A percentile compares a stretch with the other conserved stretches of the same genome.
Conservation (phyloP, 2,888 invertebrate genomes). For the Lycia hirtaria region DNA sequence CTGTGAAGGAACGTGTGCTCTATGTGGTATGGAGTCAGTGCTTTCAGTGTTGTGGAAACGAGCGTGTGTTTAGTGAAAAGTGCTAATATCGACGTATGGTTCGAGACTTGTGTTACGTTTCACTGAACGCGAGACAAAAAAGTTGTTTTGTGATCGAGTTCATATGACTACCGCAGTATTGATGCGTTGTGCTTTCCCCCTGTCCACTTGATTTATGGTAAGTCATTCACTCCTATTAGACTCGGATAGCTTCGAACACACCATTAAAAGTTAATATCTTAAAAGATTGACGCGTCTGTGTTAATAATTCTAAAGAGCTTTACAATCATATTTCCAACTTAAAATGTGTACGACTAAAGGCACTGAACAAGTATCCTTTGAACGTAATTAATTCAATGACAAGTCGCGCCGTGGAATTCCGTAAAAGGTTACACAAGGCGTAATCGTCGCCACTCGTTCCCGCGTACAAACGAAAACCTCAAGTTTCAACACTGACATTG, state of each 20-base stretch:
- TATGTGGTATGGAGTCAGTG: slow-evolving; percentile 72
- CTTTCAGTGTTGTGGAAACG: slow-evolving; percentile 75
- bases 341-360: slow-evolving; percentile 43
- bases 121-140: slow-evolving; percentile 73
- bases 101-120: slow-evolving; percentile 68
- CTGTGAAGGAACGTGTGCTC: slow-evolving; percentile 79
- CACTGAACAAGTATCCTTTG: slow-evolving; percentile 46
- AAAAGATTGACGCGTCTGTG: slow-evolving; percentile 25
- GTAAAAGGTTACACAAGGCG: slow-evolving; percentile 51
- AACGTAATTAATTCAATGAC: slow-evolving; percentile 60
- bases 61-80: slow-evolving; percentile 75
- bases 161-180: slow-evolving; percentile 72
- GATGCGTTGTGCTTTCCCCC: slow-evolving; percentile 70
- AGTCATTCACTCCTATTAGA: slow-evolving; percentile 56
- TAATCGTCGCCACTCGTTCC: slow-evolving; percentile 34
- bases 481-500: slow-evolving; percentile 56
- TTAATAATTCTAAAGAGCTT: slow-evolving; percentile 20
- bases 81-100: slow-evolving; percentile 69
- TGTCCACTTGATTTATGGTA: slow-evolving; percentile 75
- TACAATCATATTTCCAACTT: slow-evolving; percentile 33
- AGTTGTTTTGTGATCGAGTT: slow-evolving; percentile 73
- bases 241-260: slow-evolving; percentile 34
- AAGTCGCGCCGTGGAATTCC: slow-evolving; percentile 51
- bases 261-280: slow-evolving; percentile 32
- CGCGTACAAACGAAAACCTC: slow-evolving; percentile 47